Percentiles rank a stretch among this genome's conserved stretches.
phyloP scores from a whole-genome alignment of 2,888 invertebrate genomes.

The Oegoconia quadripuncta region DNA sequence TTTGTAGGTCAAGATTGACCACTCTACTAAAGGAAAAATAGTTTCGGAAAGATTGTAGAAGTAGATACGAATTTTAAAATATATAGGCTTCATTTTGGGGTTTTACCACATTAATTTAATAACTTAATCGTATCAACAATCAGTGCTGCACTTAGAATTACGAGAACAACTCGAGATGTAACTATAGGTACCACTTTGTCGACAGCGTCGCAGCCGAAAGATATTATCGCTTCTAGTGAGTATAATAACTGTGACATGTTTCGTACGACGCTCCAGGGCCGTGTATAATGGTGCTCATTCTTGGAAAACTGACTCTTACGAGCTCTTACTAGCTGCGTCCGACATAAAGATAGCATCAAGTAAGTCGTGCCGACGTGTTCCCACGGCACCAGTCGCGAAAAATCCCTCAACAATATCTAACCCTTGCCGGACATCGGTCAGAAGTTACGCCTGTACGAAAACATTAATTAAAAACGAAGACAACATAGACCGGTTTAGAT shows the following conservation, averaged over 20 bases:
- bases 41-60: conserved; percentile 13
- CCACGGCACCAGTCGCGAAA: conserved; percentile 65
- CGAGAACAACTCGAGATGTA: conserved; percentile 45
- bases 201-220: conserved; percentile 62
- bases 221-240: conserved; percentile 73
- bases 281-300: conserved; percentile 69
- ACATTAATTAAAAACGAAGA: conserved; percentile 71
- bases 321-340: conserved; percentile 54
- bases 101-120: conserved; percentile 28
- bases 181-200: conserved; percentile 40
- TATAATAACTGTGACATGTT: conserved; percentile 77
- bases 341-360: conserved; percentile 68
- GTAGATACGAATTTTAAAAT: conserved; percentile 11
- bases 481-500: conserved; percentile 61
- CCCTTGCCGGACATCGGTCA: conserved; percentile 66
- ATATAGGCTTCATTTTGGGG: conserved; percentile 15
- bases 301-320: conserved; percentile 65
- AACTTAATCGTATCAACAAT: conserved; percentile 56
- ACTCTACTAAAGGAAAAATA: conserved; percentile 4
- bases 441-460: conserved; percentile 55
- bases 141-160: conserved; percentile 44
- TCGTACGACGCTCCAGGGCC: conserved; percentile 65
- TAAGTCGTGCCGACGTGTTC: conserved; percentile 48
- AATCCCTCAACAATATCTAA: conserved; percentile 35
- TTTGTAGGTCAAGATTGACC: conserved; percentile 26